Evolutionary conservation across 92 coral and sea anemone genomes (phyloP).

Genomic region (Zoanthus sociatus): DNA sequence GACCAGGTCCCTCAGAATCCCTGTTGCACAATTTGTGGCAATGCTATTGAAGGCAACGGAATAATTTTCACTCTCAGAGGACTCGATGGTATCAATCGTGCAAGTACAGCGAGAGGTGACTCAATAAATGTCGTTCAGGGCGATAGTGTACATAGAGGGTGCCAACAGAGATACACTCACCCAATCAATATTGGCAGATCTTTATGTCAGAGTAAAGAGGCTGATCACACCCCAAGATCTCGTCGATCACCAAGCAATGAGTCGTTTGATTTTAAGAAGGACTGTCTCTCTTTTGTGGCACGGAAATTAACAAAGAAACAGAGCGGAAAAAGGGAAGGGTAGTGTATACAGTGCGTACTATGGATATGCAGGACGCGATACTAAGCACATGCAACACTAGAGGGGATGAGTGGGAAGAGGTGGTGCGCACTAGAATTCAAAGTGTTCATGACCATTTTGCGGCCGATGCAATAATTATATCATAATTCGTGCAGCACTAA

Average conservation of each 20-base stretch:
- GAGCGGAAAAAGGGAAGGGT: not conserved
- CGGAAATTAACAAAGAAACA: not conserved
- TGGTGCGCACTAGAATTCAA: slow-evolving; percentile 5
- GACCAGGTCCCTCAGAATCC: not conserved
- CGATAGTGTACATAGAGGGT: not conserved
- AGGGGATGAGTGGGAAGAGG: no score
- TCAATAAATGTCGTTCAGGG: slow-evolving; percentile 29
- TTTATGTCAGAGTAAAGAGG: not conserved
- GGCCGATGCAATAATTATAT: slow-evolving; percentile 40
- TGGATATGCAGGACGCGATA: slow-evolving; percentile 6
- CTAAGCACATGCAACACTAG: not conserved
- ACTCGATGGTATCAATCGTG: slow-evolving; percentile 23
- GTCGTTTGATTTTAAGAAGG: slow-evolving; percentile 4
- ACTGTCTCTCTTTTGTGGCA: not conserved
- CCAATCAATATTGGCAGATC: slow-evolving; percentile 17
- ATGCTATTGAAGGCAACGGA: slow-evolving; percentile 34
- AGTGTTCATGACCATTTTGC: slow-evolving; percentile 43
- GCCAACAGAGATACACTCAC: slow-evolving; percentile 19
- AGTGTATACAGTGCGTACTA: slow-evolving; percentile 9
- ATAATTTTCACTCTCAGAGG: slow-evolving; percentile 13
- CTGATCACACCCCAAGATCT: not conserved
- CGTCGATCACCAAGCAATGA: not conserved
- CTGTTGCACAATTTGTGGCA: slow-evolving; percentile 12
- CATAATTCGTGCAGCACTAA: slow-evolving; percentile 29
- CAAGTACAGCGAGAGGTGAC: slow-evolving; percentile 33